Base-by-base conservation (phyloP, 2,113 vertebrate species). In the Sinocyclocheilus grahami region DNA sequence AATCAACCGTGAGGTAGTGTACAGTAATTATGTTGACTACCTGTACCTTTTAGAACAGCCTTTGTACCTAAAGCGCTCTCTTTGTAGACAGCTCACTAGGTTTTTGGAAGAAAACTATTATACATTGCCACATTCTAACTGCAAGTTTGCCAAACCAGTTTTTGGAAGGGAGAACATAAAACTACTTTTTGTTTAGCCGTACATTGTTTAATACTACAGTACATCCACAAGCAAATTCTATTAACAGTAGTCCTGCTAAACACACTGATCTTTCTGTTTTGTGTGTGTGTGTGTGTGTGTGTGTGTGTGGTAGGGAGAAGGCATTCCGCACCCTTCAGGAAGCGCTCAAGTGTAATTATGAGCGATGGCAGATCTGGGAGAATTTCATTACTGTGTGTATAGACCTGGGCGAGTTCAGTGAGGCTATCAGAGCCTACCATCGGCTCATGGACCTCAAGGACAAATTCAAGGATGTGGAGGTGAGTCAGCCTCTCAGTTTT, bases 341-440 rank as follows among this genome's bases (percentile, higher is more conserved):
- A 94, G 97, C 98, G 55, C 95, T 99, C 79, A 99, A 96, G 89
- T 99, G 98, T 90, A 99, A 99, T 93, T 99, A 95, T 33, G 97
- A 99, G 82, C 97, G 98, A 85, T 99, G 98, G 98, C 98, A 99
- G 93, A 99, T 99, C 92, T 99, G 98, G 98, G 98, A 99, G 93
- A 99, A 99, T 91, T 99, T 97, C 89, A 94, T 99, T 39, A 88
- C 95, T 0, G 98, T 97, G 75, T 95, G 97, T 91, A 95, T 95
- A 9, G 98, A 99, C 5, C 53, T 98, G 16, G 98, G 98, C 78
- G 97, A 98, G 82, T 99, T 99, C 90, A 88, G 93, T 13, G 98
- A 99, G 93, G 95, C 96, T 87, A 95, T 98, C 91, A 96, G 97
- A 92, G 97, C 97, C 65, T 99, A 99, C 90, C 98, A 99, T 87